Evolutionary conservation across 1,140 invertebrate species (phyloP), one percentile per base, ranked within the genome.

Genomic region (Panulirus ornatus): DNA sequence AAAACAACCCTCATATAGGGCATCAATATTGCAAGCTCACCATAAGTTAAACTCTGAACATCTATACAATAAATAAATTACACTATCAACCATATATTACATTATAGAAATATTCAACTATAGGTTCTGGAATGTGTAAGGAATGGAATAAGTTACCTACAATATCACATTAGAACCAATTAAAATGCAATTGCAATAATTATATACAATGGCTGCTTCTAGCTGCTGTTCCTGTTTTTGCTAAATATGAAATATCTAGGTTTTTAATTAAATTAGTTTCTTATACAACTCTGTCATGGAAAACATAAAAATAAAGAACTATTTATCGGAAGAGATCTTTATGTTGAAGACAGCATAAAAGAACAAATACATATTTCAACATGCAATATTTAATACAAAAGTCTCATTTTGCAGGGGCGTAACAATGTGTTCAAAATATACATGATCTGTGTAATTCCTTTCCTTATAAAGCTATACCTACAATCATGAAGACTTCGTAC

Each of bases 1-100:
- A 16, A 66, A 5, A 47, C n/a, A 66, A 27, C 58, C 27, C 27
- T 27, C 27, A 30, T 22, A 30, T 22, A 30, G 58, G 1, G 30
- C 58, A 27, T 6, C 58, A 66, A 66, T 22, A 66, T 22, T 30
- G 27, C 44, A 78, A 63, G 27, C 36, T 58, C 38, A 19, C 51
- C 81, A 83, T 83, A 83, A 63, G 75, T 78, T 78, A 78, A 38
- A 83, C 81, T 83, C 81, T 83, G 58, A 66, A 83, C 81, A 83
- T 83, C 81, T 63, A 83, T 83, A 66, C 81, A 83, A 83, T 83
- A 83, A 83, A 83, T 83, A 83, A 83, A 66, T 83, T 66, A 83
- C 81, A 83, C 81, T 83, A 83, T 83, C 27, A 83, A 58, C 38
- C 81, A 83, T 83, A 83, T 83, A 83, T 63, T 83, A 83, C 81